phyloP scores from a whole-genome alignment of 2,797 vertebrate genomes.

The Esox lucius region DNA sequence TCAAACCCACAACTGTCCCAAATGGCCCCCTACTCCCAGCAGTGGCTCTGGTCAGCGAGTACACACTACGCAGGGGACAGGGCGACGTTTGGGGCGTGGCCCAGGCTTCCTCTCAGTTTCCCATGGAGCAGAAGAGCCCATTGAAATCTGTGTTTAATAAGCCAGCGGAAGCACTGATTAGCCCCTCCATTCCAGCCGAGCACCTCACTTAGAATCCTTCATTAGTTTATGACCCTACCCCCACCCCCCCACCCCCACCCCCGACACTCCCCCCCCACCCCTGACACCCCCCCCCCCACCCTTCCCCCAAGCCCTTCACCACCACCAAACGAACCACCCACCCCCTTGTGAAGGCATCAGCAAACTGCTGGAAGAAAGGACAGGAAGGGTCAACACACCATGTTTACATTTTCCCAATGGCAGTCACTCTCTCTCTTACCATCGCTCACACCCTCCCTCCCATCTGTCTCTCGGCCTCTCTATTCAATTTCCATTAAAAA shows the following conservation, averaged over 20 bases:
- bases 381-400: slow-evolving; percentile 76
- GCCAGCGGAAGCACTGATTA: slow-evolving; percentile 77
- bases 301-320: slow-evolving; percentile 26
- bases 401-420: slow-evolving; percentile 67
- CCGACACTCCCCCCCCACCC: background rate
- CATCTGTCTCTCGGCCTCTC: too few relatives aligned
- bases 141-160: slow-evolving; percentile 79
- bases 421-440: too few relatives aligned
- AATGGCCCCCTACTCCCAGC: background rate
- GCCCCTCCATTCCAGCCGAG: slow-evolving; percentile 69
- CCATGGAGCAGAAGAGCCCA: slow-evolving; percentile 66
- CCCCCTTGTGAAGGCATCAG: slow-evolving; percentile 65
- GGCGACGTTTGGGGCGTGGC: slow-evolving; percentile 45
- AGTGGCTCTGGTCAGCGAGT: background rate
- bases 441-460: too few relatives aligned
- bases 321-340: slow-evolving; percentile 59
- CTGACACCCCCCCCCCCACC: background rate
- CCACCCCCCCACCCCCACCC: background rate
- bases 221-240: slow-evolving; percentile 78
- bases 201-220: slow-evolving; percentile 81
- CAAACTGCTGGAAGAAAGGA: slow-evolving; percentile 68
- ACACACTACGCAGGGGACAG: background rate
- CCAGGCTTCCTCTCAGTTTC: slow-evolving; percentile 59
- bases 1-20: background rate
- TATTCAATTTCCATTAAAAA: too few relatives aligned